These are phyloP conservation scores for Pocillopora damicornis DNA, from an alignment of 64 coral and sea anemone species.

Conservation along the genomic window DNA sequence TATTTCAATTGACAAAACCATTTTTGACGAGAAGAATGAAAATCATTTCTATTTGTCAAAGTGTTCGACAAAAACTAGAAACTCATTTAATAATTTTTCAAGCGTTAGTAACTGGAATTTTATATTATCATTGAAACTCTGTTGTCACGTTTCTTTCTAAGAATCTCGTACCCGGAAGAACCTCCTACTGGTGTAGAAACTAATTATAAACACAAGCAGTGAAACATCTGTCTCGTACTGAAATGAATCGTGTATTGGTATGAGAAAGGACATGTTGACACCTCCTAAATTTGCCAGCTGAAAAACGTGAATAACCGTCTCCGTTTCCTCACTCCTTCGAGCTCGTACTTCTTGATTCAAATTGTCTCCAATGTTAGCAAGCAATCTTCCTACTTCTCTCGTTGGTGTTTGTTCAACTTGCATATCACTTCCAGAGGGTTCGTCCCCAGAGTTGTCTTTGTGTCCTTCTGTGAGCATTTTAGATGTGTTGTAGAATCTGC, in stretches of 20 bases:
- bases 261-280: constrained; percentile 9
- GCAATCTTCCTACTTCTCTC: constrained; percentile 12
- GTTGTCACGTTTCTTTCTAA: not conserved
- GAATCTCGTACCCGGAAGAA: not conserved
- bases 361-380: constrained; percentile 34
- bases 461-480: not conserved
- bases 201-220: constrained; percentile 1
- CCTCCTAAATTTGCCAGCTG: not conserved
- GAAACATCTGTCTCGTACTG: not conserved
- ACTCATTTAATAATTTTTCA: not conserved
- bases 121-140: not conserved
- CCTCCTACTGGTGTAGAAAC: not conserved
- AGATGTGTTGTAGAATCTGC: not conserved
- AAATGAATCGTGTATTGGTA: not conserved
- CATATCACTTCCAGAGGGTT: not conserved
- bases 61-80: not conserved
- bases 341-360: constrained; percentile 6
- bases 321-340: not conserved
- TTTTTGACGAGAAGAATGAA: not conserved
- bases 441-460: not conserved
- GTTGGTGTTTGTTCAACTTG: not conserved
- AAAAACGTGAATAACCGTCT: not conserved
- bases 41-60: not conserved
- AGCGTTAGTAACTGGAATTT: not conserved
- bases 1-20: not conserved